Evolutionary conservation across 2,888 invertebrate genomes (phyloP).

Genomic region (Slavum lentiscoides): DNA sequence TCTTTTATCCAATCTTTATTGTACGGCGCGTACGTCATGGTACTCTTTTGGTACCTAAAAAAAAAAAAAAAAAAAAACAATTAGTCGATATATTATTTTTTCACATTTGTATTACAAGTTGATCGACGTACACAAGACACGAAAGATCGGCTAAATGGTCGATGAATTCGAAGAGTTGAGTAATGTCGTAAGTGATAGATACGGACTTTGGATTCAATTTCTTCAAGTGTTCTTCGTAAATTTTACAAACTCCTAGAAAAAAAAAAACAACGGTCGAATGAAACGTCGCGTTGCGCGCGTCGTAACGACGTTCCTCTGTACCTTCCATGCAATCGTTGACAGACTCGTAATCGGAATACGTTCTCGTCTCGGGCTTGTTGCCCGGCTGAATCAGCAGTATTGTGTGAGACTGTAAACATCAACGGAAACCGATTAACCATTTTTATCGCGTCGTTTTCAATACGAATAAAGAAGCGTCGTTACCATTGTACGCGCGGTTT

Average conservation of each 20-base stretch:
- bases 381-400: slow-evolving; percentile 95
- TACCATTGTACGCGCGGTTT: too few relatives aligned
- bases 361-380: slow-evolving; percentile 89
- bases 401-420: slow-evolving; percentile 81
- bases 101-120: neutral
- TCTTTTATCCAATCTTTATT: slow-evolving; percentile 99
- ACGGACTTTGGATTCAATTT: slow-evolving; percentile 92
- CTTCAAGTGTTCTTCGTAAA: slow-evolving; percentile 97
- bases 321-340: slow-evolving; percentile 98
- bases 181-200: slow-evolving; percentile 97
- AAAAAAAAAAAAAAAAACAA: neutral
- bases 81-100: neutral
- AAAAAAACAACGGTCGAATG: slow-evolving; percentile 55
- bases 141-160: slow-evolving; percentile 93
- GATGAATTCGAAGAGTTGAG: slow-evolving; percentile 96
- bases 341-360: slow-evolving; percentile 97
- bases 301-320: slow-evolving; percentile 58
- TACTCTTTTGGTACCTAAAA: slow-evolving; percentile 78
- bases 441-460: too few relatives aligned
- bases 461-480: too few relatives aligned
- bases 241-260: slow-evolving; percentile 84
- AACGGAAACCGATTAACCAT: neutral
- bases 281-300: neutral
- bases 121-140: slow-evolving; percentile 77
- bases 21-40: slow-evolving; percentile 95